Evolutionary conservation across 1,140 invertebrate genomes (phyloP).

Genomic region (Achroia grisella): DNA sequence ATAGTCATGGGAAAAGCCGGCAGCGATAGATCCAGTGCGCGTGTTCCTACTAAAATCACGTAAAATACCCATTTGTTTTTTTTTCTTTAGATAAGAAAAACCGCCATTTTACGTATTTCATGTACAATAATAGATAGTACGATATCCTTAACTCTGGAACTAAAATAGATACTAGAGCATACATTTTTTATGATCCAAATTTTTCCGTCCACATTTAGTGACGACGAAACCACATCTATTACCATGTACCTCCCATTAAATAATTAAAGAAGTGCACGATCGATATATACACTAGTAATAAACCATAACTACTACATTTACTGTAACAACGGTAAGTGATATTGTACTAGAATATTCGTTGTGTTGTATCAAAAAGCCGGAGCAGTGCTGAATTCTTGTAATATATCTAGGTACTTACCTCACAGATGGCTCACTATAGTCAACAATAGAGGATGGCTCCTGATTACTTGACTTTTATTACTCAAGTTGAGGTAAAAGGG

Average conservation of each 20-base stretch:
- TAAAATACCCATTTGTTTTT: too few species aligned
- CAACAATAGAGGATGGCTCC: slow-evolving; percentile 10
- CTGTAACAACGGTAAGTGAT: slow-evolving; percentile 23
- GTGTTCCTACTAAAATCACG: too few species aligned
- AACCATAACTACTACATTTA: slow-evolving; percentile 28
- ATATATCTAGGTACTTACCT: slow-evolving; percentile 38
- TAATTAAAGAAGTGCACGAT: slow-evolving; percentile 22
- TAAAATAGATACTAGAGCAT: too few species aligned
- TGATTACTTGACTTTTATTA: slow-evolving; percentile 3
- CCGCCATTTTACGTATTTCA: too few species aligned
- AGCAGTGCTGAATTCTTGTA: slow-evolving; percentile 20
- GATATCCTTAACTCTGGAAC: too few species aligned
- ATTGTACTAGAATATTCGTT: slow-evolving; percentile 37
- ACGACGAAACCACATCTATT: background rate
- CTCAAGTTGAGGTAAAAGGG: slow-evolving; percentile 4
- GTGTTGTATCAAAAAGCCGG: slow-evolving; percentile 26
- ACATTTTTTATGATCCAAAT: too few species aligned
- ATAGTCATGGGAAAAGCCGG: too few species aligned
- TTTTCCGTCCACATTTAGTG: background rate
- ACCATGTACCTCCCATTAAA: background rate
- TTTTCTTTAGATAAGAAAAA: too few species aligned
- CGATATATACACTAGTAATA: slow-evolving; percentile 29
- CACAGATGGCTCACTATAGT: slow-evolving; percentile 5
- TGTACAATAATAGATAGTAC: too few species aligned
- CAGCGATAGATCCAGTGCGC: too few species aligned